Evolutionary conservation across 2,113 vertebrate species (phyloP), one percentile per base, ranked within the genome.

Genomic region (Egretta garzetta): DNA sequence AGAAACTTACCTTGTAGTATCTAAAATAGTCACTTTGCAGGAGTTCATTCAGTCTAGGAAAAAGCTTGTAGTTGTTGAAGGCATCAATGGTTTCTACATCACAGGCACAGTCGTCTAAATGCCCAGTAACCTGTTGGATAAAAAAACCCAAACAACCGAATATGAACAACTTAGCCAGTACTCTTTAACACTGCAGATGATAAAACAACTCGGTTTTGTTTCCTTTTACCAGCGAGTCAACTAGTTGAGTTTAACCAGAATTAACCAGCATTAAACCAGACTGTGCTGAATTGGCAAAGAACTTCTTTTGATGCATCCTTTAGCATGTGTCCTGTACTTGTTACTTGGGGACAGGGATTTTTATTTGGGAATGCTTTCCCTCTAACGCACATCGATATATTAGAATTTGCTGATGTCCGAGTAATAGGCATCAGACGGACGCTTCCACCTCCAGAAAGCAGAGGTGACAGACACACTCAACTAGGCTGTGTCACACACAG

Each of bases 31-130:
- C 98, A 1, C 98, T 98, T 96, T 99, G 94, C 45, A 99, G 98
- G 13, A 99, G 99, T 50, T 97, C 90, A 60, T 99, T 98, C 39
- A 99, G 97, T 85, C 98, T 98, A 62, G 99, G 98, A 72, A 99
- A 99, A 45, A 99, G 98, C 66, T 97, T 97, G 80, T 98, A 76
- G 96, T 99, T 99, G 98, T 99, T 99, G 97, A 99, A 99, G 79
- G 63, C 80, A 84, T 99, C 98, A 3, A 99, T 99, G 50, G 99
- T 99, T 97, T 99, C 99, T 32, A 99, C 98, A 64, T 99, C 99
- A 95, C 99, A 99, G 30, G 98, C 96, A 35, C 99, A 99, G 72
- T 99, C 99, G 28, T 99, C 99, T 62, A 99, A 98, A 90, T 98
- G 98, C 13, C 99, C 99, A 20, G 98, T 99, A 32, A 99, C 98